These are phyloP conservation scores for Atopsyche davidsoni DNA, from an alignment of 1,140 invertebrate genomes.

Conservation along the genomic window DNA sequence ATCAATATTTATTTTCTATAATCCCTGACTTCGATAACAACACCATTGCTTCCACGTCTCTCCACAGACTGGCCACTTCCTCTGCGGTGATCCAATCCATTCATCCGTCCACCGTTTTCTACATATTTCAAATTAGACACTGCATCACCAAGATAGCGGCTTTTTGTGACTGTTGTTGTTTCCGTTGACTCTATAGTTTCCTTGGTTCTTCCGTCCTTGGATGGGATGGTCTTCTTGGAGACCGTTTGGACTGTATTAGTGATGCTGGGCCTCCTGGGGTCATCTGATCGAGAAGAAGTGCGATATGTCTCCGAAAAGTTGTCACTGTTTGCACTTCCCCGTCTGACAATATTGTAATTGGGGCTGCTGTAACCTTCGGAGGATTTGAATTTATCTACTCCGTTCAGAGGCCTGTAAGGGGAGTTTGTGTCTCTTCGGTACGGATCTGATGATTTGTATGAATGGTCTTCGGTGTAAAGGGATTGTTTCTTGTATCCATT, in stretches of 20 bases:
- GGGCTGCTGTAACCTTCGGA: slow-evolving; percentile 40
- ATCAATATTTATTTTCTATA: slow-evolving; percentile 31
- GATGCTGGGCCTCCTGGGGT: slow-evolving; percentile 55
- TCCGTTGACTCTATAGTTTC: slow-evolving; percentile 64
- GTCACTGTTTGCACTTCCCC: slow-evolving; percentile 58
- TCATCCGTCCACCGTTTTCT: slow-evolving; percentile 45
- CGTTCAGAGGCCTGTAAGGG: slow-evolving; percentile 42
- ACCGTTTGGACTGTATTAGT: slow-evolving; percentile 63
- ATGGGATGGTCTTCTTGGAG: slow-evolving; percentile 58
- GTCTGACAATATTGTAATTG: slow-evolving; percentile 40
- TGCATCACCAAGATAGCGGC: slow-evolving; percentile 48
- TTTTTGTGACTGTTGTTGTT: slow-evolving; percentile 61
- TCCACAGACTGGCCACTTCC: slow-evolving; percentile 37
- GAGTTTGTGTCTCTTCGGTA: slow-evolving; percentile 42
- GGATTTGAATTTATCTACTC: slow-evolving; percentile 38
- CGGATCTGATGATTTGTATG: slow-evolving; percentile 44
- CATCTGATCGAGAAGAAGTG: slow-evolving; percentile 57
- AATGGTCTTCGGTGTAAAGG: slow-evolving; percentile 33
- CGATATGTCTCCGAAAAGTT: slow-evolving; percentile 65
- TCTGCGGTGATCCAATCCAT: slow-evolving; percentile 41
- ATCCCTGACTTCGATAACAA: slow-evolving; percentile 46
- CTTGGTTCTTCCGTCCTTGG: slow-evolving; percentile 52
- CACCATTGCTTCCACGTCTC: slow-evolving; percentile 44
- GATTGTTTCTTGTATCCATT: slow-evolving; percentile 28
- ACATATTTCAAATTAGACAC: slow-evolving; percentile 42